These are phyloP conservation scores for Platorchestia sp. DNA, from an alignment of 1,140 invertebrate genomes.

Conservation along the genomic window DNA sequence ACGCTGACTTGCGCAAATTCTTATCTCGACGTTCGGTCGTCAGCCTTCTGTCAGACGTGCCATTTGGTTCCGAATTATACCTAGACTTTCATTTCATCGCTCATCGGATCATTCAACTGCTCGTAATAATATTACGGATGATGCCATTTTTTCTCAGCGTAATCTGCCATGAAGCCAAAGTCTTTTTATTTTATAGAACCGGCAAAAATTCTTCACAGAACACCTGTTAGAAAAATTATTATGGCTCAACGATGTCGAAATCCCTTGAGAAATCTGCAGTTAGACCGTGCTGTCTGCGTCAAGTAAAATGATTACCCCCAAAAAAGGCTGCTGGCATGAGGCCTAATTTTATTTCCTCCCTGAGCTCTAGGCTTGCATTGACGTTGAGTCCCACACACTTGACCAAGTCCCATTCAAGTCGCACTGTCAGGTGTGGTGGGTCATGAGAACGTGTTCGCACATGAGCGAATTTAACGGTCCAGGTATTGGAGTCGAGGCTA, in stretches of 20 bases:
- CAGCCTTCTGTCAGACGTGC: neutral
- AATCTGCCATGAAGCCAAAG: neutral
- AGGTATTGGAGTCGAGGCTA: neutral
- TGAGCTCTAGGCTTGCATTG: neutral
- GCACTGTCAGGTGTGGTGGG: neutral
- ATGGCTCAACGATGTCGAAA: neutral
- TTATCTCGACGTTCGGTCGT: neutral
- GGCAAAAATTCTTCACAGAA: neutral
- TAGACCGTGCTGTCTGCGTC: neutral
- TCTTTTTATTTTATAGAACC: neutral
- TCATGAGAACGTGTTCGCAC: neutral
- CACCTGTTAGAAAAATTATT: neutral
- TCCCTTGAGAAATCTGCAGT: neutral
- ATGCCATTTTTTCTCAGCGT: neutral
- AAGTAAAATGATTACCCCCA: neutral
- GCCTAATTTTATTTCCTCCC: neutral
- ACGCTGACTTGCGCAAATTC: conserved; percentile 32
- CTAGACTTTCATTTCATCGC: neutral
- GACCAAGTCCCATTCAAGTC: neutral
- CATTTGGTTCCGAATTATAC: neutral
- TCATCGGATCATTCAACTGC: neutral
- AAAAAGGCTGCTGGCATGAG: neutral
- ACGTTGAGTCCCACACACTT: neutral
- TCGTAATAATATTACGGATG: neutral
- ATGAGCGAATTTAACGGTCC: neutral